These are phyloP conservation scores for Graptemys geographica DNA, from an alignment of 2,797 vertebrate species.

Conservation along the genomic window DNA sequence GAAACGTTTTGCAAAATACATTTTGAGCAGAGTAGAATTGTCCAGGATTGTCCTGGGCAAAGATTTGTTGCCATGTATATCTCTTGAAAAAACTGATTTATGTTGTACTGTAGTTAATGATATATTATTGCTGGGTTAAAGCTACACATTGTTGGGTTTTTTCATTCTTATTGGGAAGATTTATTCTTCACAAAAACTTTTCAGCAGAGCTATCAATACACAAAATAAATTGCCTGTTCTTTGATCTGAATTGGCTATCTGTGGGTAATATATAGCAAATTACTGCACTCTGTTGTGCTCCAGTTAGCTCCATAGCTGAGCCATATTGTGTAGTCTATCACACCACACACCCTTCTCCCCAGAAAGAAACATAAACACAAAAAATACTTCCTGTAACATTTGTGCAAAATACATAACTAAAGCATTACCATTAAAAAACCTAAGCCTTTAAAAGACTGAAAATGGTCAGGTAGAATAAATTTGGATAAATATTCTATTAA, in stretches of 20 bases:
- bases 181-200: slow-evolving; percentile 33
- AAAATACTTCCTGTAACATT: slow-evolving; percentile 18
- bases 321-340: slow-evolving; percentile 22
- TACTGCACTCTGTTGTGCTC: slow-evolving; percentile 25
- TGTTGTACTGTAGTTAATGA: neutral
- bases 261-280: neutral
- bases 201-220: slow-evolving; percentile 28
- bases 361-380: neutral
- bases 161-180: neutral
- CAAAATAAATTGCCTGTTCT: slow-evolving; percentile 35
- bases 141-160: neutral
- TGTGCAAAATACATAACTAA: slow-evolving; percentile 19
- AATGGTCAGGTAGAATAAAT: neutral
- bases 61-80: neutral
- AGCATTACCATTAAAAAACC: slow-evolving; percentile 22
- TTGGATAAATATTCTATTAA: slow-evolving; percentile 28
- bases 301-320: slow-evolving; percentile 34
- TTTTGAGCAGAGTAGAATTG: neutral
- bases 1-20: neutral
- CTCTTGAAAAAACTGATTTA: neutral
- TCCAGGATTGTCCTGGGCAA: neutral
- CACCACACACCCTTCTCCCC: neutral
- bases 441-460: slow-evolving; percentile 19
- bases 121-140: neutral
- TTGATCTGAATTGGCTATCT: slow-evolving; percentile 3